These are phyloP conservation scores for Tenebrosternarchus preto DNA, from an alignment of 2,113 vertebrate genomes.

Conservation along the genomic window DNA sequence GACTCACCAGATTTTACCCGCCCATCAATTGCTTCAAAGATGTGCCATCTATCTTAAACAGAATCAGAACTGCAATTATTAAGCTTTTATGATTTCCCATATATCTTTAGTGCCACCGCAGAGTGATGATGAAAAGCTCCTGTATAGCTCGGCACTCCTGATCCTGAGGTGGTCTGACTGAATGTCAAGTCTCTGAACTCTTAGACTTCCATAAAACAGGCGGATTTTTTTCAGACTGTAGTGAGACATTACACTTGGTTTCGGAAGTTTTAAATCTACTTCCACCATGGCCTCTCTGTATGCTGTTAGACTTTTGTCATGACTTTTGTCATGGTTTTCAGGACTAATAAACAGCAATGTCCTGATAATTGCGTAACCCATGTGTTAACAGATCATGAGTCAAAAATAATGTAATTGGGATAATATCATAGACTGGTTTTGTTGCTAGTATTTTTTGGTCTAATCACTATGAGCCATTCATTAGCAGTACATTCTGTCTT, in stretches of 20 bases:
- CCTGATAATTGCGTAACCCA: background rate
- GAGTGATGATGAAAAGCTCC: conserved; percentile 15
- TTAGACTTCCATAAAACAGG: background rate
- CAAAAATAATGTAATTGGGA: background rate
- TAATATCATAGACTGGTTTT: background rate
- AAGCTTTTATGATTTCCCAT: conserved; percentile 41
- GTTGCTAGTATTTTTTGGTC: background rate
- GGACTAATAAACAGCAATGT: background rate
- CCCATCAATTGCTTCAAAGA: conserved; percentile 4
- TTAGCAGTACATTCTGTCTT: conserved; percentile 9
- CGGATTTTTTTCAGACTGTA: background rate
- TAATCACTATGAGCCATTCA: background rate
- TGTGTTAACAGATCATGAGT: background rate
- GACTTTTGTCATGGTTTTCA: background rate
- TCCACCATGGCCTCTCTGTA: background rate
- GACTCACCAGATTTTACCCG: conserved; percentile 1
- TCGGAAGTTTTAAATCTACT: background rate
- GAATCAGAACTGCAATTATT: conserved; percentile 32
- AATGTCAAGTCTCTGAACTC: conserved; percentile 29
- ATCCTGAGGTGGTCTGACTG: background rate
- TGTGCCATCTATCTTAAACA: conserved; percentile 16
- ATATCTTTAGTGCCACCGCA: conserved; percentile 34
- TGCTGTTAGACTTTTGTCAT: conserved; percentile 1
- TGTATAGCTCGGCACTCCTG: background rate
- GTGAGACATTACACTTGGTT: background rate